Base-by-base conservation (phyloP, 2,888 invertebrate genomes). In the Ophion ventricosus region DNA sequence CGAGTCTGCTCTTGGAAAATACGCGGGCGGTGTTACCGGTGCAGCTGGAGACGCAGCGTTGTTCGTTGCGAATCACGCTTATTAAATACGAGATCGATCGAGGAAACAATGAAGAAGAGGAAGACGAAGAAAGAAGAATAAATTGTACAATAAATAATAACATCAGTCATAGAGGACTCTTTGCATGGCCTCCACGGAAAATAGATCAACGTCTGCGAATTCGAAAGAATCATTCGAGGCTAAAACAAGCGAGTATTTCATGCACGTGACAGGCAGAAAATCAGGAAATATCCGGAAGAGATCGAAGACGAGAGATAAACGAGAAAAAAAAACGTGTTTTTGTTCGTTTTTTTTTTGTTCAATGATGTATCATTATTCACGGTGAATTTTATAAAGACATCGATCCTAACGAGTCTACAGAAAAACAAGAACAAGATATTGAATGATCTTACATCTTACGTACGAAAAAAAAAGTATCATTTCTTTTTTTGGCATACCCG, bases 51-150 rank as follows among this genome's bases (percentile, higher is more conserved):
- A 96, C 2, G 95, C 97, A 89, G 96, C 97, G 86, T 96, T 99
- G 89, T 99, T 98, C 94, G 96, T 99, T 89, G 98, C 98, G 91
- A 97, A 99, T 94, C 99, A 99, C 94, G 97, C 98, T 89, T 99
- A 99, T 94, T 99, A 98, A 95, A 90, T 75, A 72, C 56, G 40
- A 57, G 74, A 66, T 57, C 59, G 23, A 76, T 64, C 57, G 54
- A 75, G 20, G 23, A 57, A 43, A 49, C 35, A 57, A 63, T 17
- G 56, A 63, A 78, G 29, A 56, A 20, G 40, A 40, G 25, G 17
- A 49, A 76, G 10, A n/a, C n/a, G n/a, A 57, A 70, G 43, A 77
- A 69, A 56, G 23, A 49, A 20, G 25, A 29, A 61, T 66, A 73
- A 77, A 84, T 78, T 81, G 78, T 81, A 81, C 69, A 79, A 81